Conservation (phyloP, 2,797 vertebrate genomes). For the Phoeniculus purpureus region DNA sequence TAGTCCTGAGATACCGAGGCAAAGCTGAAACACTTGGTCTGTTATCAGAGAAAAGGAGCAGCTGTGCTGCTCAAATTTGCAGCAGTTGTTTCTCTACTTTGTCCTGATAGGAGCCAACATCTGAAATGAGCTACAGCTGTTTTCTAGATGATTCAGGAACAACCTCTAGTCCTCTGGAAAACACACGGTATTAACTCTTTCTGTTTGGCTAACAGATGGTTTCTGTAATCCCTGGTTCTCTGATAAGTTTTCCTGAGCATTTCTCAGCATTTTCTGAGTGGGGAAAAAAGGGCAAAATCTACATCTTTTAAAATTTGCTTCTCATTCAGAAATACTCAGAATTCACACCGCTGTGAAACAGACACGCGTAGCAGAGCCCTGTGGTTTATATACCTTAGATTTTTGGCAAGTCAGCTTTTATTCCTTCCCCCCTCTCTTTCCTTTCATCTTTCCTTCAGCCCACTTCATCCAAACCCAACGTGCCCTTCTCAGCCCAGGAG, state of each 20-base stretch:
- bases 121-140: background rate
- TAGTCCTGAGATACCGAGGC: background rate
- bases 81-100: background rate
- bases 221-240: background rate
- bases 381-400: background rate
- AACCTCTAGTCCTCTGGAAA: background rate
- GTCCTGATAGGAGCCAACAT: background rate
- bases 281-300: background rate
- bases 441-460: background rate
- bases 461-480: background rate
- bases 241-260: background rate
- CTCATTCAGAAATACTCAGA: background rate
- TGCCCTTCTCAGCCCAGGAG: conserved; percentile 37
- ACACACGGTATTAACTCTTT: background rate
- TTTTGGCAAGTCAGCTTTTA: conserved; percentile 27
- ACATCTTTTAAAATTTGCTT: background rate
- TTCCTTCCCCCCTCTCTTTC: background rate
- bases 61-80: background rate
- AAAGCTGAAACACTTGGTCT: background rate
- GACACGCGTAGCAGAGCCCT: background rate
- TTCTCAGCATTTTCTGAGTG: background rate
- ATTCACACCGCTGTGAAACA: background rate
- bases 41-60: background rate
- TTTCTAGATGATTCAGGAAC: background rate
- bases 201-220: background rate